phyloP scores from a whole-genome alignment of 2,797 vertebrate species.

The Pseudocheirus occidentalis region DNA sequence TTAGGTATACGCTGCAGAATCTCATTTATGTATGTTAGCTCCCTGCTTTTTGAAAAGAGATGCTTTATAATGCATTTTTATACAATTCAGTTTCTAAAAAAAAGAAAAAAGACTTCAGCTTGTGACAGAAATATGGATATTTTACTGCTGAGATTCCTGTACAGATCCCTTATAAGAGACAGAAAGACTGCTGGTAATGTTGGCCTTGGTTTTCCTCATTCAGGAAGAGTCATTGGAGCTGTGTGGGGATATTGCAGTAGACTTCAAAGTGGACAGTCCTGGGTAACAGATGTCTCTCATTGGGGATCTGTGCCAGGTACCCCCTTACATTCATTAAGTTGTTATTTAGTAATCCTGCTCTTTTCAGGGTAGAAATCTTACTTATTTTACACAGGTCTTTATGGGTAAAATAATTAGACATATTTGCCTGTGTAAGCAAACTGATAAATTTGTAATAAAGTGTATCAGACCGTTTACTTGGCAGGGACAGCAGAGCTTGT shows the following conservation, averaged over 20 bases:
- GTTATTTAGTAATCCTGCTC: conserved; percentile 49
- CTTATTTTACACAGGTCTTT: conserved; percentile 68
- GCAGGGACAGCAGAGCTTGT: conserved; percentile 72
- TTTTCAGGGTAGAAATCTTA: conserved; percentile 58
- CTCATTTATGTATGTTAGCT: not conserved
- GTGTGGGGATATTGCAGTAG: not conserved
- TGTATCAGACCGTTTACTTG: conserved; percentile 76
- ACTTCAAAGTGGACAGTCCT: not conserved
- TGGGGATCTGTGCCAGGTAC: not conserved
- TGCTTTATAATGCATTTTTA: conserved; percentile 42
- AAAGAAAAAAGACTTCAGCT: not conserved
- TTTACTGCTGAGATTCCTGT: conserved; percentile 3
- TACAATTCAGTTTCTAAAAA: conserved; percentile 20
- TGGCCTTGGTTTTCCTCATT: conserved; percentile 12
- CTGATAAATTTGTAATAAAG: conserved; percentile 66
- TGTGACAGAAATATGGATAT: conserved; percentile 21
- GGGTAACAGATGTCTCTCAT: conserved; percentile 23
- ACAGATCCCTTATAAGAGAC: conserved; percentile 12
- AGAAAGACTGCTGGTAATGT: not conserved
- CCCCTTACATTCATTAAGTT: conserved; percentile 27
- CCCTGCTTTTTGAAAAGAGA: not conserved
- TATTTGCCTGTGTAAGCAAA: conserved; percentile 74
- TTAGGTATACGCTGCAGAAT: conserved; percentile 22
- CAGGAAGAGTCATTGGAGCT: not conserved
- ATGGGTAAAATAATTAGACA: conserved; percentile 57